Conservation (phyloP, 2,113 vertebrate genomes). For the Amblyornis subalaris region DNA sequence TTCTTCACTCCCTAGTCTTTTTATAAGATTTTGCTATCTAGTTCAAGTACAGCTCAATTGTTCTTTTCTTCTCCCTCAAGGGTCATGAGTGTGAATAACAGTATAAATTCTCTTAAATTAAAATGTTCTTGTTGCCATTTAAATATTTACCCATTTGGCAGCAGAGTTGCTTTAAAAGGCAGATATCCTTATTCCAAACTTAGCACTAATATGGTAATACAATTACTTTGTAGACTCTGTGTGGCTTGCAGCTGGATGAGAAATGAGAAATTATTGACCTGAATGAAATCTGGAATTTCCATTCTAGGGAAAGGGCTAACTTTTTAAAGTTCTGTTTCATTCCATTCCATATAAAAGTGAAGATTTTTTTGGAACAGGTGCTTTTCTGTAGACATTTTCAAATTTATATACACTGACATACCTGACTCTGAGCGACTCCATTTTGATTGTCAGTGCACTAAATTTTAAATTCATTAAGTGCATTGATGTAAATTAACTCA, state of each 20-base stretch:
- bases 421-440: neutral
- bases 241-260: neutral
- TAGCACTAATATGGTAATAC: neutral
- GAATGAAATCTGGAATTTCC: neutral
- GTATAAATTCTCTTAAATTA: neutral
- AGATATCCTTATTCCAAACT: neutral
- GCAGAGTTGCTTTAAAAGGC: neutral
- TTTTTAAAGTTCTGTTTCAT: neutral
- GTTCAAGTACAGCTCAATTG: neutral
- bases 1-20: neutral
- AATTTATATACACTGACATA: neutral
- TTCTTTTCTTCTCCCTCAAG: neutral
- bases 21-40: neutral
- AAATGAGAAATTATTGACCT: neutral
- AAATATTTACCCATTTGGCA: neutral
- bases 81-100: neutral
- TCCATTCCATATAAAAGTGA: neutral
- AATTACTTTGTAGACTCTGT: neutral
- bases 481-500: neutral
- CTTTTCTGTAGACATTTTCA: neutral
- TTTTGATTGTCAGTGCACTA: neutral
- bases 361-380: neutral
- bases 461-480: neutral
- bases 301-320: neutral
- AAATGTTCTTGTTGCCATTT: neutral